Evolutionary conservation across 1,140 invertebrate species (phyloP).

Genomic region (Reticulitermes speratus): DNA sequence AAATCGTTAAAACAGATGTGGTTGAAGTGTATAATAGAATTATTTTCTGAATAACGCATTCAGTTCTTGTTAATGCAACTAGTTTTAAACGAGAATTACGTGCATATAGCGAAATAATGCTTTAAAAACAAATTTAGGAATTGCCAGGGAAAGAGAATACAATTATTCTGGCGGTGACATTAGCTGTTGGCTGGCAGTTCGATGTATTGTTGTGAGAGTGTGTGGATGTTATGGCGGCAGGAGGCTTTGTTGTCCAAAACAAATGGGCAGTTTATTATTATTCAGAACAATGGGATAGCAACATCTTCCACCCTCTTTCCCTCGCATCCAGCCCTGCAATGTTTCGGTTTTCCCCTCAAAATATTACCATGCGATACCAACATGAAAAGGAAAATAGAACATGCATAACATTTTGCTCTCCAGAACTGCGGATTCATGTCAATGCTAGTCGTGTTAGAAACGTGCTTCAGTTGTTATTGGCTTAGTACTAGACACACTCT

Average conservation of each 20-base stretch:
- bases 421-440: neutral
- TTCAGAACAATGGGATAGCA: neutral
- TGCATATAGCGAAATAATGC: neutral
- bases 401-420: neutral
- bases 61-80: neutral
- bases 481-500: too few relatives aligned
- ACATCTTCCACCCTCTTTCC: neutral
- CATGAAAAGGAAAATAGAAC: neutral
- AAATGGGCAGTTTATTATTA: neutral
- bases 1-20: too few relatives aligned
- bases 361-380: neutral
- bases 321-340: too few relatives aligned
- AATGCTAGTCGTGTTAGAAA: neutral
- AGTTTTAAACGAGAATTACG: neutral
- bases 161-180: neutral
- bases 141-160: neutral
- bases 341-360: neutral
- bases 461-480: neutral
- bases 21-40: neutral
- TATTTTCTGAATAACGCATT: neutral
- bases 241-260: neutral
- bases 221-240: neutral
- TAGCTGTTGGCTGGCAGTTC: neutral
- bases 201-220: neutral
- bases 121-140: neutral